A percentile compares a stretch with the other conserved stretches of the same genome.
Conservation (phyloP, 1,140 invertebrate species). For the Drosophila simulans region DNA sequence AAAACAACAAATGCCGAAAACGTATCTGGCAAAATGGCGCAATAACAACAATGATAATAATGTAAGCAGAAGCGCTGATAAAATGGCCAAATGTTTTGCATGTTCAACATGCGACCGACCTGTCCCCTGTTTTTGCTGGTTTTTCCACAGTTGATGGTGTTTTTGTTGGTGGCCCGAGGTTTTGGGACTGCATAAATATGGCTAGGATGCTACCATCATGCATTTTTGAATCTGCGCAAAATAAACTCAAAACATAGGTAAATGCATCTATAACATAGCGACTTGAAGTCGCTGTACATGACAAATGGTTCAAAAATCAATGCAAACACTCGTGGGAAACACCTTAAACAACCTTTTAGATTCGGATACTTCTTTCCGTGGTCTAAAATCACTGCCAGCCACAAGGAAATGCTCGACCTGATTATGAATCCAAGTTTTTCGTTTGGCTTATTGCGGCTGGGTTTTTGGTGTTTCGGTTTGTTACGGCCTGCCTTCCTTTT, state of each 20-base stretch:
- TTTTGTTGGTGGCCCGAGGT: constrained; percentile 28
- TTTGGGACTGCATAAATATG: constrained; percentile 53
- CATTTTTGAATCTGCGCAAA: not conserved
- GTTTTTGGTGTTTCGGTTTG: constrained; percentile 26
- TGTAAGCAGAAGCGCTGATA: constrained; percentile 23
- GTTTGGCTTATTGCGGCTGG: constrained; percentile 42
- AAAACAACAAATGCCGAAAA: constrained; percentile 37
- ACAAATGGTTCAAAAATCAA: constrained; percentile 7
- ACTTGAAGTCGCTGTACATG: not conserved
- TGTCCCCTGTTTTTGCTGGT: constrained; percentile 32
- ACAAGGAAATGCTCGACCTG: constrained; percentile 31
- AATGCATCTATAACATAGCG: too few species aligned
- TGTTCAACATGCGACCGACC: constrained; percentile 52
- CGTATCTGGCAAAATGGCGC: constrained; percentile 27
- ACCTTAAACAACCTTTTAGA: constrained; percentile 2
- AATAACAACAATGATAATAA: constrained; percentile 34
- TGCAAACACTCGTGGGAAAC: constrained; percentile 22
- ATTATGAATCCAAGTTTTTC: constrained; percentile 53
- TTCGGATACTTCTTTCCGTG: not conserved
- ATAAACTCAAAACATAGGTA: too few species aligned
- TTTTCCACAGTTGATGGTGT: constrained; percentile 2
- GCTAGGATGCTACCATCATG: constrained; percentile 13
- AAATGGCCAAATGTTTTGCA: constrained; percentile 50
- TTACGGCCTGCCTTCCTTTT: constrained; percentile 25
- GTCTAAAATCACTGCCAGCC: constrained; percentile 14